Conservation (phyloP, 1,140 invertebrate genomes). For the Myzus persicae region DNA sequence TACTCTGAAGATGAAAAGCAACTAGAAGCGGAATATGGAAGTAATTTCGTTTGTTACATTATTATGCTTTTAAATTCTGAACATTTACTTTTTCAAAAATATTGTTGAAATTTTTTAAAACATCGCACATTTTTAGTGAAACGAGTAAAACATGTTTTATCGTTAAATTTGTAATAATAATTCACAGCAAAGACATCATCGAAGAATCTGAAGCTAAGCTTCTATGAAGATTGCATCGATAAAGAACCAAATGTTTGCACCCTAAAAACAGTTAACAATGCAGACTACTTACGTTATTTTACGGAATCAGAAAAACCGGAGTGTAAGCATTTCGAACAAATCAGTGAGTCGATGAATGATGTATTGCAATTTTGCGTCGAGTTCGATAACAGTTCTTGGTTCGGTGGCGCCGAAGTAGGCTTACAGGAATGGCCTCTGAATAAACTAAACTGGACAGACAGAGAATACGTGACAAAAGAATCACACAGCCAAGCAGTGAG, state of each 20-base stretch:
- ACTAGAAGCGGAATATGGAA: background rate
- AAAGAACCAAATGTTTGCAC: background rate
- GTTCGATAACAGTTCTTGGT: constrained; percentile 29
- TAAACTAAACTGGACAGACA: constrained; percentile 27
- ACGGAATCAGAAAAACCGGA: background rate
- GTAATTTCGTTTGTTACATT: background rate
- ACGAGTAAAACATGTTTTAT: background rate
- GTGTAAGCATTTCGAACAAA: constrained; percentile 6
- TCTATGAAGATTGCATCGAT: background rate
- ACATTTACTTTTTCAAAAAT: no score
- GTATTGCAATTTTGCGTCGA: constrained; percentile 31
- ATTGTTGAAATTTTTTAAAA: no score
- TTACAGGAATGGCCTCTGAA: constrained; percentile 59
- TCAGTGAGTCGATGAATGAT: background rate
- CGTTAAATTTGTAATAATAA: background rate
- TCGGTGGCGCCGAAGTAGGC: constrained; percentile 53
- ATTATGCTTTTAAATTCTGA: background rate
- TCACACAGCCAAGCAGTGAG: constrained; percentile 35
- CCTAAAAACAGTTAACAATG: no score
- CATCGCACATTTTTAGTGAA: no score
- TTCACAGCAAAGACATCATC: background rate
- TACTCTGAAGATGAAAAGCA: background rate
- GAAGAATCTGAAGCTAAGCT: background rate
- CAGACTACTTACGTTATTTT: background rate
- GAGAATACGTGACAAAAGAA: constrained; percentile 48